Evolutionary conservation across 2,113 vertebrate genomes (phyloP).

Genomic region (Scomber scombrus): DNA sequence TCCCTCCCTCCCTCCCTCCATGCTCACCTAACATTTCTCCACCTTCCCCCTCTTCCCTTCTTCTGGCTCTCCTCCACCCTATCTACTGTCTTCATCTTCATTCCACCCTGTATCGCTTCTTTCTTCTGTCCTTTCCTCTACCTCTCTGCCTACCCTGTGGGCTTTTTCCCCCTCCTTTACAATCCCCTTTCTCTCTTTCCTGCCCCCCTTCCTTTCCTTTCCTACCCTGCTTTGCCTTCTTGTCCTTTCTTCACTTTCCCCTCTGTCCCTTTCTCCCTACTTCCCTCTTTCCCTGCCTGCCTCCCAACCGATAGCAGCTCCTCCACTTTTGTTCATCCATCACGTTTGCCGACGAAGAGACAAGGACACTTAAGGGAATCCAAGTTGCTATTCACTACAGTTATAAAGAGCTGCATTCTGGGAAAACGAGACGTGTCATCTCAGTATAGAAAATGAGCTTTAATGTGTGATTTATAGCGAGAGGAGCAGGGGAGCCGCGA

Average conservation of each 20-base stretch:
- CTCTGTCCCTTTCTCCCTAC: constrained; percentile 1
- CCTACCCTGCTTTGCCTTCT: not conserved
- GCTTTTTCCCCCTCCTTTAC: not conserved
- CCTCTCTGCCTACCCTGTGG: not conserved
- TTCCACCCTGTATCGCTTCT: not conserved
- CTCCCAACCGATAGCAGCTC: constrained; percentile 41
- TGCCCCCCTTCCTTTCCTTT: not conserved
- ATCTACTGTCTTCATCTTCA: not conserved
- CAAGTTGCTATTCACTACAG: constrained; percentile 42
- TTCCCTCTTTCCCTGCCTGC: not conserved
- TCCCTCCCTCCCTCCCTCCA: constrained; percentile 26
- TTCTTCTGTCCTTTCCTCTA: constrained; percentile 2
- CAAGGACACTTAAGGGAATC: constrained; percentile 56
- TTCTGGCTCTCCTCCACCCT: constrained; percentile 23
- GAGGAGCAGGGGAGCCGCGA: constrained; percentile 32
- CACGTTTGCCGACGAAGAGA: constrained; percentile 58
- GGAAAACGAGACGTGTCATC: constrained; percentile 55
- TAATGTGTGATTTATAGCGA: constrained; percentile 56
- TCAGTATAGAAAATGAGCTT: constrained; percentile 50
- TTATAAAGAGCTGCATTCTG: constrained; percentile 58
- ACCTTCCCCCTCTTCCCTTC: not conserved
- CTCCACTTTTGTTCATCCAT: constrained; percentile 61
- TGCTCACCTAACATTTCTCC: not conserved
- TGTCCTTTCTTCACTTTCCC: not conserved
- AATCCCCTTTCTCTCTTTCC: not conserved